phyloP scores from a whole-genome alignment of 2,113 vertebrate species.

The human region DNA sequence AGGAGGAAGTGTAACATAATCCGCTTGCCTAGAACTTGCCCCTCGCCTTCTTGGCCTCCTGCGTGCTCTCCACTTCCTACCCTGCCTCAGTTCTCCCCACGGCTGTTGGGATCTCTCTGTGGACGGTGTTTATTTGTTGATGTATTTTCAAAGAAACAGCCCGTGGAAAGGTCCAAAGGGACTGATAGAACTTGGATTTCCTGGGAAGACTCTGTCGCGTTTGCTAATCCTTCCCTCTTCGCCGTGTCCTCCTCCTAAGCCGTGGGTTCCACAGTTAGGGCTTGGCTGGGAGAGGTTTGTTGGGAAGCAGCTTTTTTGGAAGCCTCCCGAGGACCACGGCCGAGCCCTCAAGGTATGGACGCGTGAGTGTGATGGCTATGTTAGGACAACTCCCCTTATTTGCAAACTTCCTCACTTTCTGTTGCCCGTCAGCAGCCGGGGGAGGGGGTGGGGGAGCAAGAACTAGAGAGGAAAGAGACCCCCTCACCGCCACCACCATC shows the following conservation, averaged over 20 bases:
- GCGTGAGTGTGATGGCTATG: neutral
- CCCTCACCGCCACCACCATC: neutral
- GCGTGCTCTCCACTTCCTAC: slow-evolving; percentile 19
- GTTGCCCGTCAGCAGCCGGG: neutral
- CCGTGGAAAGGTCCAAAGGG: slow-evolving; percentile 13
- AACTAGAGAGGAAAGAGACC: neutral
- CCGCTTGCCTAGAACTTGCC: slow-evolving; percentile 9
- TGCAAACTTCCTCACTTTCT: slow-evolving; percentile 56
- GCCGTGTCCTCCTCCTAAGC: neutral
- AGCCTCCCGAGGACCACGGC: neutral
- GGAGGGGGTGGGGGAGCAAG: neutral
- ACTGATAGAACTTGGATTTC: slow-evolving; percentile 24
- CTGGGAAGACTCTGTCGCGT: slow-evolving; percentile 12
- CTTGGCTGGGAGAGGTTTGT: slow-evolving; percentile 9
- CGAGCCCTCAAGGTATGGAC: slow-evolving; percentile 57
- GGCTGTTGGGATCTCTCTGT: slow-evolving; percentile 14
- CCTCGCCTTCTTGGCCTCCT: slow-evolving; percentile 28
- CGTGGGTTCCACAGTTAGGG: slow-evolving; percentile 1
- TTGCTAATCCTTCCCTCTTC: neutral
- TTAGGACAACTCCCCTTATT: slow-evolving; percentile 6
- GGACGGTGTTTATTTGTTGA: slow-evolving; percentile 8
- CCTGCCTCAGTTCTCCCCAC: slow-evolving; percentile 50
- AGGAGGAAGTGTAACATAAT: slow-evolving; percentile 63
- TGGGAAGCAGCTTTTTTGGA: slow-evolving; percentile 12
- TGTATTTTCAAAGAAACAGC: slow-evolving; percentile 52